Conservation (phyloP, 2,888 invertebrate genomes). For the Metalampra italica region DNA sequence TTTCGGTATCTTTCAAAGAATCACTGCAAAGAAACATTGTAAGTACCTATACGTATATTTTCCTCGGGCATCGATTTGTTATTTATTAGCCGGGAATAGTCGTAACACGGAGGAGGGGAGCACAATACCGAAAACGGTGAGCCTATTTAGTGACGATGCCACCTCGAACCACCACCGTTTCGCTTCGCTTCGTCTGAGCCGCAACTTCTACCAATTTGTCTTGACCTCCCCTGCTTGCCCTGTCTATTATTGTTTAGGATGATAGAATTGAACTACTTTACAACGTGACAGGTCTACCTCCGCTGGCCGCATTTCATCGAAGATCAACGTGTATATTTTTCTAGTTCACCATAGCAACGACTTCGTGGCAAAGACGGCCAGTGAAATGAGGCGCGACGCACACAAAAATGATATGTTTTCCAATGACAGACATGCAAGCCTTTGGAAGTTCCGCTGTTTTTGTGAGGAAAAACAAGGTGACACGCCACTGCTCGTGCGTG, state of each 20-base stretch:
- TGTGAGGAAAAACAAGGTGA: constrained; percentile 45
- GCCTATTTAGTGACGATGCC: constrained; percentile 70
- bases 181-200: constrained; percentile 50
- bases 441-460: constrained; percentile 43
- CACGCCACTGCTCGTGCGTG: constrained; percentile 41
- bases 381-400: constrained; percentile 61
- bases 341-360: constrained; percentile 56
- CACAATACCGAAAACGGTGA: constrained; percentile 71
- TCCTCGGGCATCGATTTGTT: constrained; percentile 75
- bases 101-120: constrained; percentile 67
- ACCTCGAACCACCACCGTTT: constrained; percentile 57
- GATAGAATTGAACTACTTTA: constrained; percentile 34
- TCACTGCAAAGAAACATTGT: constrained; percentile 49
- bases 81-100: constrained; percentile 76
- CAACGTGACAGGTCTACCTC: constrained; percentile 45
- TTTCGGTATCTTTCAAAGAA: constrained; percentile 41
- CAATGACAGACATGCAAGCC: constrained; percentile 47
- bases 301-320: constrained; percentile 42
- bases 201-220: constrained; percentile 37
- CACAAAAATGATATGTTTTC: constrained; percentile 60
- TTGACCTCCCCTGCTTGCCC: constrained; percentile 49
- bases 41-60: constrained; percentile 60
- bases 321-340: constrained; percentile 59
- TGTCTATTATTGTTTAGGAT: constrained; percentile 28
- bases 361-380: constrained; percentile 55